These are phyloP conservation scores for Saxidomus purpurata DNA, from an alignment of 1,140 invertebrate species.

Conservation along the genomic window DNA sequence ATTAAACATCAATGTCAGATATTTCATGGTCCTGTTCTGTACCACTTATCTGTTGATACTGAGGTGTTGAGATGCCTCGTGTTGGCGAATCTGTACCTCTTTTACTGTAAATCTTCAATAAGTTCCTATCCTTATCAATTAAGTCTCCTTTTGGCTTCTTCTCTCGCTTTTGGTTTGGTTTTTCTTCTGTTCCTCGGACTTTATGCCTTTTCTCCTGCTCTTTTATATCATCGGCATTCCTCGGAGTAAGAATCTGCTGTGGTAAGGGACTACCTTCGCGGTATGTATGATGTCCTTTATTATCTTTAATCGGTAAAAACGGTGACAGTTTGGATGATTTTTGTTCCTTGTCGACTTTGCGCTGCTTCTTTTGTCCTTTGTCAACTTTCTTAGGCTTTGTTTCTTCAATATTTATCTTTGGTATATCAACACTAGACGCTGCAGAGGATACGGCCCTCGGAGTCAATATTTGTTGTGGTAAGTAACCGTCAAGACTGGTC, in stretches of 20 bases:
- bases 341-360: not conserved
- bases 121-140: constrained; percentile 52
- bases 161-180: not conserved
- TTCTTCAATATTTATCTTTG: not conserved
- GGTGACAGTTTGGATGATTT: constrained; percentile 19
- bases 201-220: not conserved
- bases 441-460: not conserved
- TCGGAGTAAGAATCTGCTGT: constrained; percentile 49
- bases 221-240: constrained; percentile 8
- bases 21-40: constrained; percentile 8
- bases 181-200: not conserved
- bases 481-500: not conserved
- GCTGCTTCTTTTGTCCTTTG: not conserved
- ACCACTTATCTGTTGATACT: not conserved
- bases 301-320: constrained; percentile 20
- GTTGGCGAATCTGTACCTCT: not conserved
- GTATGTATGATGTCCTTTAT: not conserved
- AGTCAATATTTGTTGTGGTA: constrained; percentile 33
- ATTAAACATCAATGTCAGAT: constrained; percentile 21
- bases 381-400: not conserved
- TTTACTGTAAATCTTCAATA: not conserved
- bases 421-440: not conserved
- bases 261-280: constrained; percentile 53
- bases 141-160: constrained; percentile 35
- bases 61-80: not conserved